These are phyloP conservation scores for Nomada lathburiana DNA, from an alignment of 2,888 invertebrate genomes.

Conservation along the genomic window DNA sequence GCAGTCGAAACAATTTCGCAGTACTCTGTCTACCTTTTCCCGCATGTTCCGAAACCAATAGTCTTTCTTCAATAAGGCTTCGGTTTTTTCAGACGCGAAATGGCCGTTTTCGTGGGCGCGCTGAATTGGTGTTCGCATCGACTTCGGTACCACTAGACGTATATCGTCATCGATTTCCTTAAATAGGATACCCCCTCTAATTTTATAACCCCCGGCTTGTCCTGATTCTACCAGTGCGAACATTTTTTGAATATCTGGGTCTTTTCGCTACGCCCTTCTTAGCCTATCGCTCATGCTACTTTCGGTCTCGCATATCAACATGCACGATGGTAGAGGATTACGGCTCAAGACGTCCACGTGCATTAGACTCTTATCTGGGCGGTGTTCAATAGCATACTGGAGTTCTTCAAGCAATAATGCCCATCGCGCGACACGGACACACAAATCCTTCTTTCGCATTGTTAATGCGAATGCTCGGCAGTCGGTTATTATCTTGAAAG, in stretches of 20 bases:
- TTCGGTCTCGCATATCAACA: neutral
- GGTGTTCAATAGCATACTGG: neutral
- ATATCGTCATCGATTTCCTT: neutral
- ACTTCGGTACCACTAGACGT: neutral
- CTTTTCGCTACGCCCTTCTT: neutral
- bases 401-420: neutral
- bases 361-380: neutral
- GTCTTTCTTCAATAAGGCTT: neutral
- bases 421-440: neutral
- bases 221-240: neutral
- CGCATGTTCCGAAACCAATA: neutral
- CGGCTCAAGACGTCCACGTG: neutral
- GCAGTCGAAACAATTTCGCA: neutral
- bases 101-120: neutral
- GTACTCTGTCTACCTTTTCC: neutral
- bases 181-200: neutral
- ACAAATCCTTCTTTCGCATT: neutral
- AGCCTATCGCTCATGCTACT: neutral
- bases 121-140: neutral
- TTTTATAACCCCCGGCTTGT: neutral
- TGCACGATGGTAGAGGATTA: neutral
- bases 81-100: neutral
- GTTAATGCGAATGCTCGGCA: neutral
- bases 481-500: neutral
- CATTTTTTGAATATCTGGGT: neutral